Evolutionary conservation across 1,140 invertebrate species (phyloP), one percentile per base, ranked within the genome.

Genomic region (Grapholita molesta): DNA sequence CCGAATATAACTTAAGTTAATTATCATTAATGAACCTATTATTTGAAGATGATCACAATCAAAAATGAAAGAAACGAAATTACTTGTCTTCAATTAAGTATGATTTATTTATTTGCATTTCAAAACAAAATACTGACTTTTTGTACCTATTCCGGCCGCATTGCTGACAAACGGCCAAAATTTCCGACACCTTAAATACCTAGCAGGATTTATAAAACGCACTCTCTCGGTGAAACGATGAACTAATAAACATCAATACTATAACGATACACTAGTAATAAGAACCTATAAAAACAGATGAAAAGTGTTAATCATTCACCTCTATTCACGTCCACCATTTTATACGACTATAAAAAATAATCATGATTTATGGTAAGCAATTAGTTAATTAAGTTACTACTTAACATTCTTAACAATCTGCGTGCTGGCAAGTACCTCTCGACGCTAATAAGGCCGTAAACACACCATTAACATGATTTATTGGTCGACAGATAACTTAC

Each of bases 401-500:
- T 61, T 61, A 61, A 61, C 55, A 61, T 61, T 61, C 55, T 61
- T 30, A 28, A 61, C 28, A 61, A 61, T 61, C 55, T 30, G 55
- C 55, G 23, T 61, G 28, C 25, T 5, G 12, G 25, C 25, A 28
- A 61, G 24, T 15, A 28, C 25, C 25, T 32, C 55, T 48, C 64
- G 23, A 53, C 25, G 61, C 61, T 66, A 70, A 70, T 70, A 38
- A 57, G 21, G 32, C 61, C 21, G 23, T 66, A 65, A 70, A 70
- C 68, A 70, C 64, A 53, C 57, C 42, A 24, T 65, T 70, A 32
- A 52, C 11, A 23, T 38, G 57, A 69, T 69, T 69, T 69, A 69
- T 69, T 38, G 33, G n/a, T 52, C 33, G 18, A 35, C 9, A 69
- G 67, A 69, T 69, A 69, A 64, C 24, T 55, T n/a, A 28, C 11